These are phyloP conservation scores for Actias luna DNA, from an alignment of 2,888 invertebrate genomes.

Conservation along the genomic window DNA sequence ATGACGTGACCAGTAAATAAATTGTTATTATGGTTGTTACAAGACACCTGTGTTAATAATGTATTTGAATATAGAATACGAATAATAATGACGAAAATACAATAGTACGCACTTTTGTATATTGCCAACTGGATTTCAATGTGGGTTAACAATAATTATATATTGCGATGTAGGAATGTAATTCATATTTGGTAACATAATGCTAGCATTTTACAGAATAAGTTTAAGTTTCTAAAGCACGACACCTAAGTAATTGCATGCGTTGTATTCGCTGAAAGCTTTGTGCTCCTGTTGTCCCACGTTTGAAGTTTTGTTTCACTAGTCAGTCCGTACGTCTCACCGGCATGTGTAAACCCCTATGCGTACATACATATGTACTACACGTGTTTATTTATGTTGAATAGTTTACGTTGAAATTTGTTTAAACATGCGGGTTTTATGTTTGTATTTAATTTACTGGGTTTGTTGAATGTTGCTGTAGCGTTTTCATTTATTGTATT, in stretches of 20 bases:
- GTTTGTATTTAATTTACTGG: neutral
- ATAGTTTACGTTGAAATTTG: constrained; percentile 7
- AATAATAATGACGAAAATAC: too few species aligned
- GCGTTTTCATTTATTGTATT: neutral
- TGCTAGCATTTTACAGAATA: neutral
- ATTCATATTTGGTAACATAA: neutral
- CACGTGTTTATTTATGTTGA: neutral
- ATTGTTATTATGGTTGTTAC: neutral
- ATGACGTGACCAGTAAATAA: neutral
- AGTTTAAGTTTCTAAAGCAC: constrained; percentile 5
- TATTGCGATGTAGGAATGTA: neutral
- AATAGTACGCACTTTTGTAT: too few species aligned
- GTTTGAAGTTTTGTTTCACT: constrained; percentile 18
- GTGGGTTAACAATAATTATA: neutral
- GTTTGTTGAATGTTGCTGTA: neutral
- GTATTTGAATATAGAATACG: too few species aligned
- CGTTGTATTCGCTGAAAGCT: neutral
- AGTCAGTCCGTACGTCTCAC: neutral
- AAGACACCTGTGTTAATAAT: neutral
- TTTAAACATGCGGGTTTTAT: constrained; percentile 6
- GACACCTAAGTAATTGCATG: constrained; percentile 7
- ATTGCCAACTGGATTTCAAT: neutral
- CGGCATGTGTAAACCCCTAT: neutral
- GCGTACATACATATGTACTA: neutral
- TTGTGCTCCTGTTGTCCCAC: constrained; percentile 2